phyloP scores from a whole-genome alignment of 2,888 invertebrate genomes.

The Clanis bilineata region DNA sequence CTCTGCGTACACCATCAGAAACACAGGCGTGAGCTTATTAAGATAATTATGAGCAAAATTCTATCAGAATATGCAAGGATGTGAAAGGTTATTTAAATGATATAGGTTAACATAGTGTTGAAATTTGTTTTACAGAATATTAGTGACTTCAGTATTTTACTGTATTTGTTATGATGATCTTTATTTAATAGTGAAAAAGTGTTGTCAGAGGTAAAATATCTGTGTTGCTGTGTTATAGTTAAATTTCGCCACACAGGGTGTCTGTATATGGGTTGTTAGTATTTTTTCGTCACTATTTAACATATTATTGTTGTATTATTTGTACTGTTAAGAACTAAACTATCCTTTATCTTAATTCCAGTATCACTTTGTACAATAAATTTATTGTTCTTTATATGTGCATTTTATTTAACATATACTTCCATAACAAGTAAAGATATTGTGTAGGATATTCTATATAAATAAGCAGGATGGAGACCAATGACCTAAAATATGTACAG shows the following conservation, averaged over 20 bases:
- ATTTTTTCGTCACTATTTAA: slow-evolving; percentile 58
- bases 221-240: slow-evolving; percentile 47
- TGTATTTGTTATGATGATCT: too few relatives aligned
- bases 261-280: slow-evolving; percentile 74
- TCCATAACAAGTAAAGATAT: not conserved
- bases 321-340: slow-evolving; percentile 58
- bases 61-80: too few relatives aligned
- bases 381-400: slow-evolving; percentile 59
- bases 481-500: too few relatives aligned
- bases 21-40: too few relatives aligned
- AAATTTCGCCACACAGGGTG: slow-evolving; percentile 55
- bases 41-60: too few relatives aligned
- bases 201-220: not conserved
- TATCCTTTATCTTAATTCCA: slow-evolving; percentile 76
- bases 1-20: too few relatives aligned
- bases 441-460: too few relatives aligned
- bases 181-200: not conserved
- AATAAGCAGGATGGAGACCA: too few relatives aligned
- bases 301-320: slow-evolving; percentile 57
- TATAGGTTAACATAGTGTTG: too few relatives aligned
- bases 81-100: too few relatives aligned
- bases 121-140: too few relatives aligned
- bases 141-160: too few relatives aligned
- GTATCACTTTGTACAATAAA: slow-evolving; percentile 76
- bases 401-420: slow-evolving; percentile 34